A percentile compares a stretch with the other conserved stretches of the same genome.
These are phyloP conservation scores for Sympetrum striolatum DNA, from an alignment of 2,888 invertebrate genomes.

Conservation along the genomic window DNA sequence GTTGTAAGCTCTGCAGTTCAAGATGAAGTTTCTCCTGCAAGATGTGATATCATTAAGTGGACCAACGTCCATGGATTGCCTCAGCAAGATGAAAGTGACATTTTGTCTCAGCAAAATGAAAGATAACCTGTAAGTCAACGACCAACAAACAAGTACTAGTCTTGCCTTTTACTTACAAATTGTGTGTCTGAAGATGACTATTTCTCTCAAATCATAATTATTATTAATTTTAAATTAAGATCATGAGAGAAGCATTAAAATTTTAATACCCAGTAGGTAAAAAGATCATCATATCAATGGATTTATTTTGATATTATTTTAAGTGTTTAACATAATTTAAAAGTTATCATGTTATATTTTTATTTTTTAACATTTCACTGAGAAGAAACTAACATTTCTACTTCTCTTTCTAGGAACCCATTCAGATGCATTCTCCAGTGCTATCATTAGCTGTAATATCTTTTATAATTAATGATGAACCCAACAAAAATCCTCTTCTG, in stretches of 20 bases:
- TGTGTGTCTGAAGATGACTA: no score
- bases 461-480: conserved; percentile 44
- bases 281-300: no score
- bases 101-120: not conserved
- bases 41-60: not conserved
- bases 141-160: no score
- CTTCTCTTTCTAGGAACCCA: conserved; percentile 48
- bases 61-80: not conserved
- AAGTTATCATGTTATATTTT: no score
- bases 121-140: not conserved
- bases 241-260: no score
- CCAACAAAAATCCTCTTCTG: conserved; percentile 51
- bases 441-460: conserved; percentile 49
- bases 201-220: no score
- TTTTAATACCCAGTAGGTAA: no score
- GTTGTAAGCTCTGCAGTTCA: not conserved
- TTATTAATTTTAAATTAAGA: no score
- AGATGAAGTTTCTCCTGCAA: not conserved
- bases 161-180: no score
- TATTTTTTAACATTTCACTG: no score
- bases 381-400: not conserved
- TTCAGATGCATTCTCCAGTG: conserved; percentile 50
- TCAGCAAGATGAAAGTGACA: not conserved
- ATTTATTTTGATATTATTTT: no score
- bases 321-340: no score